Base-by-base conservation (phyloP, 2,888 invertebrate genomes). In the Eremobia ochroleuca region DNA sequence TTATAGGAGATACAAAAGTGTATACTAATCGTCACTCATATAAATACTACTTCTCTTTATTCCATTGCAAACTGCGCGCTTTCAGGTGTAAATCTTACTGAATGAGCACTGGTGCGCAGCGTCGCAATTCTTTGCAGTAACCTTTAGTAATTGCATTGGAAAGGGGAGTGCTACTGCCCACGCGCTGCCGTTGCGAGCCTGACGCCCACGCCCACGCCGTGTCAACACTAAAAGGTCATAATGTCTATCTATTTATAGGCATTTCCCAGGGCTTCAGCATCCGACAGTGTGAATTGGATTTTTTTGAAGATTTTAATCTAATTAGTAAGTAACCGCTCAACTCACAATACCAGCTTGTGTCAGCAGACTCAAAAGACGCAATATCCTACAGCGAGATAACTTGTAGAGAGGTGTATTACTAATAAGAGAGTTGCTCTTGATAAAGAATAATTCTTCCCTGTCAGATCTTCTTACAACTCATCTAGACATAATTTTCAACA, bases 161-260 rank as follows among this genome's bases (percentile, higher is more conserved):
- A 31, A 49, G 34, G 52, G 82, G 73, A 69, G 31, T 52, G 70
- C 28, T 67, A 21, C 74, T 43, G 25, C 82, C 82, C 70, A 82
- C 82, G 69, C 70, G 6, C 52, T 83, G 55, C 15, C 66, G 31
- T 25, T 40, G 66, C n/a, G 64, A n/a, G 9, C 21, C 18, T 31
- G 37, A 55, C 65, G 21, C 81, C 84, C 61, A 77, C 83, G 59
- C 25, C 3, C 3, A 28, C 4, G 25, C 21, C 40, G 25, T 21
- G 40, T 52, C 58, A n/a, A 52, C 28, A 31, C n/a, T 62, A 21
- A 81, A 69, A 78, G 61, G 79, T 61, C 68, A 69, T 64, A 68
- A 59, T 34, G 15, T 43, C 28, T 66, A 52, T 40, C 37, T 84
- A 80, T 83, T 49, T 84, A 70, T 67, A 77, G 82, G 1, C 28